phyloP scores from a whole-genome alignment of 1,140 invertebrate species.

The Bombyx mandarina region DNA sequence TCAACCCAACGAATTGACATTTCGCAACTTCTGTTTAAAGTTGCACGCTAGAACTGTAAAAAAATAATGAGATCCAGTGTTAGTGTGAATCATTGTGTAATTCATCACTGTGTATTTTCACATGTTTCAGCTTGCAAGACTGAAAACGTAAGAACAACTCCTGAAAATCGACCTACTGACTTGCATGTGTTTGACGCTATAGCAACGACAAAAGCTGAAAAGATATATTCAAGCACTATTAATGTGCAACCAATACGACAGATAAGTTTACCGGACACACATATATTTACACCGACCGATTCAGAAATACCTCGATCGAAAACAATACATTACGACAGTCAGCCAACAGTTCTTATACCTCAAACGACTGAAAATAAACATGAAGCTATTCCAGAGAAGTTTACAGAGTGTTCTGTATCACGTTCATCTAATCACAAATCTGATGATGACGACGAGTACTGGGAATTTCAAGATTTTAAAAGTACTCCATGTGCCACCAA shows the following conservation, averaged over 20 bases:
- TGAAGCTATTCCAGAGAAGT: constrained; percentile 5
- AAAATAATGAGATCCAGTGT: too few species aligned
- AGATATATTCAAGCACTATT: constrained; percentile 48
- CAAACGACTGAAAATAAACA: constrained; percentile 18
- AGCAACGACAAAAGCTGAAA: constrained; percentile 32
- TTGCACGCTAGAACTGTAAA: too few species aligned
- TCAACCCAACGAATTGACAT: too few species aligned
- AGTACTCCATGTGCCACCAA: constrained; percentile 17
- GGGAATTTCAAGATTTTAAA: constrained; percentile 65
- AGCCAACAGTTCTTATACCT: constrained; percentile 28
- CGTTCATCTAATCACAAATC: constrained; percentile 7
- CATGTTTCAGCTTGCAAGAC: constrained; percentile 56
- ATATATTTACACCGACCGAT: constrained; percentile 68
- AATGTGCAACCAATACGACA: constrained; percentile 56
- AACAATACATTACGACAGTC: constrained; percentile 61
- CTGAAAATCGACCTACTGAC: constrained; percentile 29
- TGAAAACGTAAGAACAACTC: constrained; percentile 24
- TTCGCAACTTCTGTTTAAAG: too few species aligned
- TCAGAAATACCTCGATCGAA: constrained; percentile 66
- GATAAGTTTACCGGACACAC: constrained; percentile 66
- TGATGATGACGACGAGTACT: constrained; percentile 40
- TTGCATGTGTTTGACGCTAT: constrained; percentile 42
- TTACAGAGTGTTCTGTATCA: too few species aligned
- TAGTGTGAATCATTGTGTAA: too few species aligned
- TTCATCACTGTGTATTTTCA: too few species aligned